These are phyloP conservation scores for Pogonognathellus flavescens DNA, from an alignment of 1,140 invertebrate genomes.

Conservation along the genomic window DNA sequence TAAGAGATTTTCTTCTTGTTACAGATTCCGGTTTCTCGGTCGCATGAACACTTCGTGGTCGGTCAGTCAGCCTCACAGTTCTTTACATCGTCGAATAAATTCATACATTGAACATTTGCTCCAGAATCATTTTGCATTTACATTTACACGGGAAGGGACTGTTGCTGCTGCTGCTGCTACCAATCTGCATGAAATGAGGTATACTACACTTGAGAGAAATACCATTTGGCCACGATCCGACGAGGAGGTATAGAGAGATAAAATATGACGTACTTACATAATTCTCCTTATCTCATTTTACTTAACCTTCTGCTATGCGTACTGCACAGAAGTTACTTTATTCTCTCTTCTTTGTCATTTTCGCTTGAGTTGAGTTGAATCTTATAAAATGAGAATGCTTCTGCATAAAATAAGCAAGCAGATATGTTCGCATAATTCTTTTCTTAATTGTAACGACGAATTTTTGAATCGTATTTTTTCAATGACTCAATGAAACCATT, in stretches of 20 bases:
- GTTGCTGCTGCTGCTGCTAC: too few species aligned
- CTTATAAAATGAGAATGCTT: background rate
- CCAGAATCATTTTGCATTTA: background rate
- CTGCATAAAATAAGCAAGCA: background rate
- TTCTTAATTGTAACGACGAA: background rate
- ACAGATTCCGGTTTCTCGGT: conserved; percentile 17
- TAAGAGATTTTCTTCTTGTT: conserved; percentile 7
- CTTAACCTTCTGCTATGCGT: background rate
- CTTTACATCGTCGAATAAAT: too few species aligned
- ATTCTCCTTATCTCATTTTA: background rate
- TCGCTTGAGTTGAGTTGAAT: conserved; percentile 3
- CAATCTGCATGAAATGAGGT: too few species aligned
- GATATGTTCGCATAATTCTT: background rate
- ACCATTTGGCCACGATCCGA: too few species aligned
- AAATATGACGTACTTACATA: too few species aligned
- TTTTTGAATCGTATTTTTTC: conserved; percentile 19
- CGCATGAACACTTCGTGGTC: conserved; percentile 45
- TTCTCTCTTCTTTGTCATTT: background rate
- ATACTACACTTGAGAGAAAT: too few species aligned
- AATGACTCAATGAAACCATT: background rate
- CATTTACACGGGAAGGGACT: background rate
- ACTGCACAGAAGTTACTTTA: background rate
- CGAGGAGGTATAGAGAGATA: too few species aligned
- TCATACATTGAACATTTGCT: background rate
- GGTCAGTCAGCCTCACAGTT: background rate